A percentile compares a stretch with the other conserved stretches of the same genome.
These are phyloP conservation scores for Enteromius mattozi DNA, from an alignment of 2,797 vertebrate genomes.

Conservation along the genomic window DNA sequence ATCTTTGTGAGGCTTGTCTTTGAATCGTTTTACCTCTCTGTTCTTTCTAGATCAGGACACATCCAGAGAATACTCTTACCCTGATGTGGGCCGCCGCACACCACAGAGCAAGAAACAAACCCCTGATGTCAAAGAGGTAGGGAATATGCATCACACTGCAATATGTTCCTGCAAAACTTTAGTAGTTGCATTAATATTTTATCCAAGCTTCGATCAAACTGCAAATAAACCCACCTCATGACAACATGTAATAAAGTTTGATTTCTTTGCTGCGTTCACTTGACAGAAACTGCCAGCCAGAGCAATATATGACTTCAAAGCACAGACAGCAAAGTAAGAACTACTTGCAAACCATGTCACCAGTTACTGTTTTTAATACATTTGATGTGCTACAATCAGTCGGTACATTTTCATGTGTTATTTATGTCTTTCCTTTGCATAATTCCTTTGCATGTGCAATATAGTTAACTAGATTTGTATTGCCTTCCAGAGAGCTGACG, in stretches of 20 bases:
- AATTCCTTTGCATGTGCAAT: background rate
- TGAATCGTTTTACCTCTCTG: slow-evolving; percentile 50
- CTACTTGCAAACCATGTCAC: background rate
- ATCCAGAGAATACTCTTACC: slow-evolving; percentile 79
- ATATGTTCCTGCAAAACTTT: background rate
- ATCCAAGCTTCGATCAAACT: slow-evolving; percentile 5
- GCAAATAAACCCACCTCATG: background rate
- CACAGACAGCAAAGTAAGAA: slow-evolving; percentile 89
- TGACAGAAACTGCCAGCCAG: slow-evolving; percentile 83
- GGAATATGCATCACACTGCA: background rate
- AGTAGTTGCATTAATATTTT: background rate
- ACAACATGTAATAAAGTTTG: background rate
- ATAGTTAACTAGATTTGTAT: background rate
- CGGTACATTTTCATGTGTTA: background rate
- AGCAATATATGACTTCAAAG: slow-evolving; percentile 90
- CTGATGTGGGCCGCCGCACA: slow-evolving; percentile 75
- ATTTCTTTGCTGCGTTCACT: slow-evolving; percentile 32
- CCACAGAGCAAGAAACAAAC: slow-evolving; percentile 78
- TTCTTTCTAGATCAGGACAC: slow-evolving; percentile 80
- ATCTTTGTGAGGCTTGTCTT: slow-evolving; percentile 2
- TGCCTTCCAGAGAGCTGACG: slow-evolving; percentile 83
- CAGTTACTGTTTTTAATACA: background rate
- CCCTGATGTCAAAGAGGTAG: slow-evolving; percentile 81
- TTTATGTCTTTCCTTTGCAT: background rate
- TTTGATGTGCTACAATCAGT: slow-evolving; percentile 10